A percentile compares a stretch with the other conserved stretches of the same genome.
Evolutionary conservation across 2,888 invertebrate species (phyloP).

Genomic region (Eristalis intricaria): DNA sequence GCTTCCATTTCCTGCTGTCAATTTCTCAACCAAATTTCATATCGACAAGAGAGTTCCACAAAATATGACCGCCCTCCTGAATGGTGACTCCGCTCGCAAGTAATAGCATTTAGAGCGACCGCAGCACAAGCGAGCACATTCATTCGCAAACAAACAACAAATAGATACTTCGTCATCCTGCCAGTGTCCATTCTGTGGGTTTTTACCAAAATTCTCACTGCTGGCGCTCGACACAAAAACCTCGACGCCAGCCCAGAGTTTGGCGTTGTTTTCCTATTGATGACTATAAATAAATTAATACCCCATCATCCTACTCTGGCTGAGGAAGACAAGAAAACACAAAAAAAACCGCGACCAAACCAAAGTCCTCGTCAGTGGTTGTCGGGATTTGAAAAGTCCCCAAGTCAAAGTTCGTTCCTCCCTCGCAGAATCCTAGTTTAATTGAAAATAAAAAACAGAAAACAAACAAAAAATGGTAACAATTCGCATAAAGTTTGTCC

Average conservation of each 20-base stretch:
- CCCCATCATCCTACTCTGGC: neutral
- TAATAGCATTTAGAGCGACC: neutral
- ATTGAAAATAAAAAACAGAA: neutral
- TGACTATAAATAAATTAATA: neutral
- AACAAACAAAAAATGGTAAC: neutral
- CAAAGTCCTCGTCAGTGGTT: neutral
- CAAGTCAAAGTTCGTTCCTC: neutral
- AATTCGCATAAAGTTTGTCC: neutral
- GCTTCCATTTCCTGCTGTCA: too few relatives aligned
- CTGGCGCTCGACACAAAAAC: neutral
- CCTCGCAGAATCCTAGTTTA: neutral
- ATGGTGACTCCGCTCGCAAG: too few relatives aligned
- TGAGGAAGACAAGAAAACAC: neutral
- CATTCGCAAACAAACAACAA: neutral
- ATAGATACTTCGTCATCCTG: neutral
- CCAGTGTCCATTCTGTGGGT: neutral
- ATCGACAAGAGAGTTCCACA: too few relatives aligned
- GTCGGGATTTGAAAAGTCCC: neutral
- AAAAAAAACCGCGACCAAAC: neutral
- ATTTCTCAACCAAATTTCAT: too few relatives aligned
- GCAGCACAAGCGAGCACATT: neutral
- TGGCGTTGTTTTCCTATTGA: neutral
- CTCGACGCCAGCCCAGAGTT: neutral
- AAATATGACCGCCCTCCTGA: too few relatives aligned
- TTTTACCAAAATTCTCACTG: neutral